Evolutionary conservation across 2,888 invertebrate genomes (phyloP).

Genomic region (Ectobius pallidus): DNA sequence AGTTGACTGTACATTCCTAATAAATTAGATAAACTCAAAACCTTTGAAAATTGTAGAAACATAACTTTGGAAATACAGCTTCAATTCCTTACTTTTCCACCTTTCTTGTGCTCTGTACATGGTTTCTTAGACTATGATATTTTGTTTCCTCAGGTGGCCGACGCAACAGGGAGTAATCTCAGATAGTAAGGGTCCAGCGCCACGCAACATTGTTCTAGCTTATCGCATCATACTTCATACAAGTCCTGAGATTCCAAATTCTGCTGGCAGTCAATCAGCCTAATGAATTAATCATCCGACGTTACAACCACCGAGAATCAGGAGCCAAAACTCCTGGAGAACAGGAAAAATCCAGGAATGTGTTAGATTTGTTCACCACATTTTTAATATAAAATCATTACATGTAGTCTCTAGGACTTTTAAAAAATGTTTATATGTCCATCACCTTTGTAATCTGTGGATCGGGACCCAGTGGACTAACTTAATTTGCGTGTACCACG

Average conservation of each 20-base stretch:
- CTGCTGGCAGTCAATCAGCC: not conserved
- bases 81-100: no score
- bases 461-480: constrained; percentile 19
- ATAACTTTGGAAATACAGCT: no score
- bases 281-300: not conserved
- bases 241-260: not conserved
- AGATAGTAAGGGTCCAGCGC: not conserved
- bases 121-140: no score
- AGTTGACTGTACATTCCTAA: no score
- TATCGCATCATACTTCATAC: constrained; percentile 20
- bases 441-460: constrained; percentile 18
- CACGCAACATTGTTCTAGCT: not conserved
- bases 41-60: no score
- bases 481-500: not conserved
- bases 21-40: no score
- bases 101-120: no score
- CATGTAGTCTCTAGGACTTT: constrained; percentile 25
- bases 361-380: constrained; percentile 17
- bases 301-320: not conserved
- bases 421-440: constrained; percentile 22
- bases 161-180: constrained; percentile 34
- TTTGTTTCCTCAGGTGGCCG: constrained; percentile 30
- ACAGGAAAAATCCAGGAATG: not conserved
- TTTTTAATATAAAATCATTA: constrained; percentile 22
- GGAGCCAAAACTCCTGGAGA: not conserved